Evolutionary conservation across 2,797 vertebrate species (phyloP).

Genomic region (Strix occidentalis): DNA sequence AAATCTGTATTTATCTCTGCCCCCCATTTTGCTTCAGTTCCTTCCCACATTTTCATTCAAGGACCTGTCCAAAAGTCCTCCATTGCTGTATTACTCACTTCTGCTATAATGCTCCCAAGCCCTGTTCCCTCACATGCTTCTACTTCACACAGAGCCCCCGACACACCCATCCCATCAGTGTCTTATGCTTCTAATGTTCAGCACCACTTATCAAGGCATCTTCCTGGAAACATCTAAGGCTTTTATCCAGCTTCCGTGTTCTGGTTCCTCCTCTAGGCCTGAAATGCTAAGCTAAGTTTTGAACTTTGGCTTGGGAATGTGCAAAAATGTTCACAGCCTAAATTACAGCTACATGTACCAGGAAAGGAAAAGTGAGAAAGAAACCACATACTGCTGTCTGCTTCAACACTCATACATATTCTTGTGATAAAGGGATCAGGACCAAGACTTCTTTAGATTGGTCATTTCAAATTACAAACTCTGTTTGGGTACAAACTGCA

Average conservation of each 20-base stretch:
- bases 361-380: neutral
- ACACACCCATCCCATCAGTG: no score
- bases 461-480: neutral
- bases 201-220: neutral
- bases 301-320: neutral
- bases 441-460: neutral
- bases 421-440: neutral
- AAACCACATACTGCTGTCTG: neutral
- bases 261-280: neutral
- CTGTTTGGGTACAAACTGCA: rapidly evolving
- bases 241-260: neutral
- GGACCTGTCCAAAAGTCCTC: neutral
- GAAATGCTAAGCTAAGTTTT: neutral
- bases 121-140: neutral
- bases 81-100: neutral
- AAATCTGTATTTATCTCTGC: neutral
- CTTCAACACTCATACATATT: neutral
- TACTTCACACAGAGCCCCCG: neutral
- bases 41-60: neutral
- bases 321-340: neutral
- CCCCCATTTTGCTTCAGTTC: neutral
- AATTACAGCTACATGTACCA: neutral
- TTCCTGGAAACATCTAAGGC: neutral
- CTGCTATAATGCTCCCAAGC: neutral
- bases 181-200: neutral